Percentiles rank a stretch among this genome's conserved stretches.
These are phyloP conservation scores for Cepaea hortensis DNA, from an alignment of 2,888 invertebrate genomes.

Conservation along the genomic window DNA sequence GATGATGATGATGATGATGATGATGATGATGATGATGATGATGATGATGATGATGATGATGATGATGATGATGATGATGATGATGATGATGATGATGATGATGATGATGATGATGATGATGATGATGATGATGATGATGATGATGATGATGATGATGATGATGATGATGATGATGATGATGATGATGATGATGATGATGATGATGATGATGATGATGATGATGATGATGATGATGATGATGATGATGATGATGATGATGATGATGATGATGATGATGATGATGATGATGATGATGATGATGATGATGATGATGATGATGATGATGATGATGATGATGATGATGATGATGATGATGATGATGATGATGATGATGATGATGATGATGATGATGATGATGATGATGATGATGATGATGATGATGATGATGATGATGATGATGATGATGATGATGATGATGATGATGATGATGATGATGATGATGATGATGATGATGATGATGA, in stretches of 20 bases:
- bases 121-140: constrained; percentile 27
- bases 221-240: background rate
- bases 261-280: background rate
- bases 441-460: background rate
- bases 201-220: background rate
- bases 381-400: background rate
- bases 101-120: constrained; percentile 1
- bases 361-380: background rate
- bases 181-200: constrained; percentile 14
- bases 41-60: constrained; percentile 10
- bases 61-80: background rate
- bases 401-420: background rate
- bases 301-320: background rate
- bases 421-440: constrained; percentile 9
- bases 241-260: background rate
- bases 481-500: background rate
- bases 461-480: constrained; percentile 5
- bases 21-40: background rate
- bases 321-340: constrained; percentile 19
- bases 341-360: constrained; percentile 4
- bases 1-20: no score
- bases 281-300: background rate
- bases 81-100: background rate
- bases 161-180: constrained; percentile 22
- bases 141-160: constrained; percentile 9